These are phyloP conservation scores for Mormoops blainvillei DNA, from an alignment of 2,113 vertebrate species.

Conservation along the genomic window DNA sequence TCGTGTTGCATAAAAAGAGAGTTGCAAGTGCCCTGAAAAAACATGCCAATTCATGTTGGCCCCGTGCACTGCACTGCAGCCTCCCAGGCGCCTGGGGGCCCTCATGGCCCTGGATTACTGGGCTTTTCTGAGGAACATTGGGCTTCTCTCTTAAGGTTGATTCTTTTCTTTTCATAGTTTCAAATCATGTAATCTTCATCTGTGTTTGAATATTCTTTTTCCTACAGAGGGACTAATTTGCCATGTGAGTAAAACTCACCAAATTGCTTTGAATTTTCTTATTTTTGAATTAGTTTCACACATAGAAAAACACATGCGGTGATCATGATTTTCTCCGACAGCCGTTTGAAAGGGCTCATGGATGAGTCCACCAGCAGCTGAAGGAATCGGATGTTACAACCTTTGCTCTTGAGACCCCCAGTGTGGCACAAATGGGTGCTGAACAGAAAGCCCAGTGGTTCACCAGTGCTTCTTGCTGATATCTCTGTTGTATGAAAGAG, in stretches of 20 bases:
- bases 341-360: not conserved
- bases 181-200: not conserved
- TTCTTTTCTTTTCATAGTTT: not conserved
- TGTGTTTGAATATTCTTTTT: not conserved
- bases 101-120: not conserved
- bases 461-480: not conserved
- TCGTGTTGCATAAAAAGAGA: not conserved
- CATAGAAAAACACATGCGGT: not conserved
- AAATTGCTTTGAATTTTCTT: not conserved
- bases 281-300: not conserved
- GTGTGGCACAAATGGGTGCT: not conserved
- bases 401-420: not conserved
- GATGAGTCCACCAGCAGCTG: not conserved
- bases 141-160: not conserved
- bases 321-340: not conserved
- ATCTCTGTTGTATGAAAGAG: not conserved
- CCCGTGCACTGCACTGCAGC: accelerated
- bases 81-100: not conserved
- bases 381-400: not conserved
- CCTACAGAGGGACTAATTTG: not conserved
- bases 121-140: not conserved
- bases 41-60: not conserved
- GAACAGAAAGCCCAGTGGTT: not conserved
- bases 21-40: not conserved
- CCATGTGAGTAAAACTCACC: not conserved